These are phyloP conservation scores for Epinotia demarniana DNA, from an alignment of 2,888 invertebrate genomes.

Conservation along the genomic window DNA sequence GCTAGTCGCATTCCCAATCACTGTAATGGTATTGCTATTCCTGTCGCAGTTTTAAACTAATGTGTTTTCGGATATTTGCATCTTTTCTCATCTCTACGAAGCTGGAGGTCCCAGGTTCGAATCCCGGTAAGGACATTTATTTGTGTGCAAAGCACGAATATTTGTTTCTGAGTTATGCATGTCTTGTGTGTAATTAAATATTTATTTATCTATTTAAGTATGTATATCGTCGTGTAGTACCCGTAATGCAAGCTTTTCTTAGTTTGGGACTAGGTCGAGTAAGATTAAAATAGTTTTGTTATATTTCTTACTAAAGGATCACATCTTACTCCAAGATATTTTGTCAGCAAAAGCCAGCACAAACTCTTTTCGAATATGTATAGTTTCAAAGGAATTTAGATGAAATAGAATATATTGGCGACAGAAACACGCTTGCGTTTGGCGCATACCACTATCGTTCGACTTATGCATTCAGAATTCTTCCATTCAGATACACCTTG, in stretches of 20 bases:
- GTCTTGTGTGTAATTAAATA: too few relatives aligned
- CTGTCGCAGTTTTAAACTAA: not conserved
- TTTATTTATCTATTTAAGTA: too few relatives aligned
- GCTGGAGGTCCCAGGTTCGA: too few relatives aligned
- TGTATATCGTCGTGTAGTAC: too few relatives aligned
- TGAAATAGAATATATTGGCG: constrained; percentile 42
- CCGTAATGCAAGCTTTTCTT: too few relatives aligned
- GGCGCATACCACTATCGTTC: constrained; percentile 32
- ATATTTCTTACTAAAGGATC: not conserved
- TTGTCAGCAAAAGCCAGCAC: constrained; percentile 10
- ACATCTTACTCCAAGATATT: not conserved
- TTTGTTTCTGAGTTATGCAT: too few relatives aligned
- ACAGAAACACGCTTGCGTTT: constrained; percentile 28
- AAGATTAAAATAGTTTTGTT: too few relatives aligned
- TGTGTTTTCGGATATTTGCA: not conserved
- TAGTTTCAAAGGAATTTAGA: constrained; percentile 43
- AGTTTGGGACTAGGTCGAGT: too few relatives aligned
- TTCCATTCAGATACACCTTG: constrained; percentile 7
- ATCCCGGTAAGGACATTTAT: too few relatives aligned
- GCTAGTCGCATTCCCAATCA: not conserved
- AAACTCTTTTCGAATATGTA: constrained; percentile 41
- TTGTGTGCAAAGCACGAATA: too few relatives aligned
- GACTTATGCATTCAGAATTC: constrained; percentile 39
- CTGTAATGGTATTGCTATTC: not conserved
- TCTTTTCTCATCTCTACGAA: too few relatives aligned